phyloP scores from a whole-genome alignment of 1,140 invertebrate genomes.

The Physella acuta region DNA sequence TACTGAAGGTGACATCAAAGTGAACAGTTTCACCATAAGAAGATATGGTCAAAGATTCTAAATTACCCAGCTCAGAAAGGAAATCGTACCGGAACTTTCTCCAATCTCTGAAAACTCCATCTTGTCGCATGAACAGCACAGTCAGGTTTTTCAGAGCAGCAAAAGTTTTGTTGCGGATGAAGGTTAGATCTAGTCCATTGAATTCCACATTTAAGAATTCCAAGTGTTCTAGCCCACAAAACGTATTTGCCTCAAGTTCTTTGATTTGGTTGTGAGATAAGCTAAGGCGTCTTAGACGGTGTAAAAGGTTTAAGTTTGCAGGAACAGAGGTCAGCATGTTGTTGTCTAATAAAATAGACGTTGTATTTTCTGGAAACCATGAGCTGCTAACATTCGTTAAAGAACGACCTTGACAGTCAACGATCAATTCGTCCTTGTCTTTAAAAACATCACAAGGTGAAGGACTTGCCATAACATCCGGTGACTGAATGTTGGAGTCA shows the following conservation, averaged over 20 bases:
- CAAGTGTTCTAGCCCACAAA: not conserved
- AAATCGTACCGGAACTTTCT: not conserved
- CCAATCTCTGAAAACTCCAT: not conserved
- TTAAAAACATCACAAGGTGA: not conserved
- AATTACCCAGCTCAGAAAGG: not conserved
- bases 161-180: not conserved
- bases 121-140: not conserved
- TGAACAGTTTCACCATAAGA: not conserved
- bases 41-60: not conserved
- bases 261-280: not conserved
- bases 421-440: no score
- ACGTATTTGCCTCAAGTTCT: not conserved
- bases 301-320: not conserved
- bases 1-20: not conserved
- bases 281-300: no score
- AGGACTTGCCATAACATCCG: not conserved
- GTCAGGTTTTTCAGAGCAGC: not conserved
- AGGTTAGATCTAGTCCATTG: not conserved
- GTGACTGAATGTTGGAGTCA: no score
- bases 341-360: no score
- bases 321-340: no score
- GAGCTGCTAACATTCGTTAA: no score
- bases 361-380: no score
- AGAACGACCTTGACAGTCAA: not conserved
- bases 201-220: not conserved